Evolutionary conservation across 2,797 vertebrate genomes (phyloP).

Genomic region (Leptoclinus maculatus): DNA sequence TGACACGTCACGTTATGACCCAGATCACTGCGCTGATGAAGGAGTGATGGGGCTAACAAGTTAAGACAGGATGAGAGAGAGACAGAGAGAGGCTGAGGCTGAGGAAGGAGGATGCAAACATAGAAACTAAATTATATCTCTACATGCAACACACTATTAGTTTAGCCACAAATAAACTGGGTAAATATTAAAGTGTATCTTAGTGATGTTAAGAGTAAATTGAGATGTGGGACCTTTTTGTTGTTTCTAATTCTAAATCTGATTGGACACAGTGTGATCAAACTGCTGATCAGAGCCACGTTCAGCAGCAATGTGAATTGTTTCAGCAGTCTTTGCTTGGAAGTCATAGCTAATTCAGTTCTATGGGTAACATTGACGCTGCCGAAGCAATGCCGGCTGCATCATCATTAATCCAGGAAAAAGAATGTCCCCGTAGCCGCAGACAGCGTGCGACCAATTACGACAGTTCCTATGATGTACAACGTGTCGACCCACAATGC

Average conservation of each 20-base stretch:
- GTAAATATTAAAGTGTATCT: background rate
- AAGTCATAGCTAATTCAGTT: background rate
- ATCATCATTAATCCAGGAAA: slow-evolving; percentile 12
- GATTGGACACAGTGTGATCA: background rate
- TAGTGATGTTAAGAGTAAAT: no score
- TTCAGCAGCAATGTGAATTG: background rate
- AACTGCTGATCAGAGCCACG: background rate
- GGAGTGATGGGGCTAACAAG: background rate
- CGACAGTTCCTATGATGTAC: slow-evolving; percentile 17
- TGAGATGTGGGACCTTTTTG: background rate
- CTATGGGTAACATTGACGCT: background rate
- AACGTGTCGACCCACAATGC: background rate
- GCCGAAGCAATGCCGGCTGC: background rate
- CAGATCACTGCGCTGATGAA: background rate
- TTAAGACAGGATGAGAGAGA: no score
- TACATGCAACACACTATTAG: background rate
- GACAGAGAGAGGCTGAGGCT: no score
- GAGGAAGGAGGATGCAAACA: background rate
- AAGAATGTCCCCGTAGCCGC: background rate
- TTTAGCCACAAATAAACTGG: background rate
- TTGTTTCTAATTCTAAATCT: background rate
- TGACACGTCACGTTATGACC: slow-evolving; percentile 2
- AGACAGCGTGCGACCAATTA: slow-evolving; percentile 11
- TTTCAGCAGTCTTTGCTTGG: background rate
- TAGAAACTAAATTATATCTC: background rate